Percentiles rank a stretch among this genome's conserved stretches.
Conservation (phyloP, 2,797 vertebrate species). For the Avahi laniger region DNA sequence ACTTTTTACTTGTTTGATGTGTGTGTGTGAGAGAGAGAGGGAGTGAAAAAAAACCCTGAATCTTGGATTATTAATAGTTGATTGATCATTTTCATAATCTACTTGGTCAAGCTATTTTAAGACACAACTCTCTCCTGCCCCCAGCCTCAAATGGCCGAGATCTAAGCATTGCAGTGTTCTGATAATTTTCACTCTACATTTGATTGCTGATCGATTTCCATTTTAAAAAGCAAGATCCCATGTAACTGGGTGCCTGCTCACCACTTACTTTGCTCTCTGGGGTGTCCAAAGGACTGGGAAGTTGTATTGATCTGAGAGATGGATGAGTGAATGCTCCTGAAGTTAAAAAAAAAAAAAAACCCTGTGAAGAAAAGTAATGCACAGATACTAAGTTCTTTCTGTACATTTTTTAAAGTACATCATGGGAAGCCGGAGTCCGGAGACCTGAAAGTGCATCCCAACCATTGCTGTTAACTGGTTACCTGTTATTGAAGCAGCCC, state of each 20-base stretch:
- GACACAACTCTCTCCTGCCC: neutral
- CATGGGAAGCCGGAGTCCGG: neutral
- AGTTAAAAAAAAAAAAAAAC: constrained; percentile 6
- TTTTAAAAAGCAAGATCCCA: constrained; percentile 37
- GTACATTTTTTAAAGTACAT: neutral
- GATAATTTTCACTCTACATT: constrained; percentile 58
- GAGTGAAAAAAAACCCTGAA: neutral
- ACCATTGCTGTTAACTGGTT: neutral
- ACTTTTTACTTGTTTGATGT: neutral
- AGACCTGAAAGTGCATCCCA: neutral
- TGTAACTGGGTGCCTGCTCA: constrained; percentile 35
- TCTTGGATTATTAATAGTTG: constrained; percentile 46
- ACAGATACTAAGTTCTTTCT: neutral
- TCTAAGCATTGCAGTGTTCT: neutral
- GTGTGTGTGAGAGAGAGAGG: neutral
- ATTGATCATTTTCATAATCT: constrained; percentile 53
- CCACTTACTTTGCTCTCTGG: constrained; percentile 53
- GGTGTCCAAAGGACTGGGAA: constrained; percentile 37
- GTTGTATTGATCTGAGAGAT: constrained; percentile 59
- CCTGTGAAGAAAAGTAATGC: neutral
- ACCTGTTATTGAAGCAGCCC: neutral
- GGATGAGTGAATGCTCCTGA: constrained; percentile 15
- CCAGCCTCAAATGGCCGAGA: neutral
- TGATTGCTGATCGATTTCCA: constrained; percentile 59
- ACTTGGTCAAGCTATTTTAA: constrained; percentile 54